phyloP scores from a whole-genome alignment of 2,888 invertebrate genomes.

The Lottia gigantea region DNA sequence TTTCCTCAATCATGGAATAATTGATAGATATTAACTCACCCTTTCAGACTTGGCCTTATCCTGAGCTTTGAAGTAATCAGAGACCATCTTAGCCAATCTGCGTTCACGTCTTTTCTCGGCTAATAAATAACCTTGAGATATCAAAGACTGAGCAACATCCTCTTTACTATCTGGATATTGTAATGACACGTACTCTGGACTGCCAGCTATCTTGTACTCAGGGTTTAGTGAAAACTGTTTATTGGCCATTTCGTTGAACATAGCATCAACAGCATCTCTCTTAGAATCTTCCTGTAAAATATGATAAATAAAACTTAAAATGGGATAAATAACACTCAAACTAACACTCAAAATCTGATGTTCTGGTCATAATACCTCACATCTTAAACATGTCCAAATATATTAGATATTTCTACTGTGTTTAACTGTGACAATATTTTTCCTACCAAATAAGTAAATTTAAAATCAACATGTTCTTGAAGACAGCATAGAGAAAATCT shows the following conservation, averaged over 20 bases:
- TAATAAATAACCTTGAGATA: conserved; percentile 86
- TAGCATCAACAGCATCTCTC: conserved; percentile 78
- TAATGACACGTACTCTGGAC: conserved; percentile 55
- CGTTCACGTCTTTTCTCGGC: conserved; percentile 83
- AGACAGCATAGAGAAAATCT: too few relatives aligned
- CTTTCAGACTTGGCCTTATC: conserved; percentile 83
- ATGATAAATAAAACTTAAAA: too few relatives aligned
- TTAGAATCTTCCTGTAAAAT: conserved; percentile 77
- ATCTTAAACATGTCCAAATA: too few relatives aligned
- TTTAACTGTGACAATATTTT: too few relatives aligned
- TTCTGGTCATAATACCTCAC: too few relatives aligned
- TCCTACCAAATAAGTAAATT: too few relatives aligned
- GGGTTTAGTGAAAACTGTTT: conserved; percentile 84
- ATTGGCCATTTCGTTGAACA: conserved; percentile 77
- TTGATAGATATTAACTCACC: conserved; percentile 49
- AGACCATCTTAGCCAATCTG: conserved; percentile 79
- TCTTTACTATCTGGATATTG: conserved; percentile 70
- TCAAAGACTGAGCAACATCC: conserved; percentile 81
- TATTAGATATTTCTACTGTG: too few relatives aligned
- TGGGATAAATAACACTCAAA: too few relatives aligned
- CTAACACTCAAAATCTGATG: too few relatives aligned
- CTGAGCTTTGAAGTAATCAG: conserved; percentile 87
- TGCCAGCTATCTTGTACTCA: conserved; percentile 76
- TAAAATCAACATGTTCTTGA: too few relatives aligned
- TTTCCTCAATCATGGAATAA: too few relatives aligned